phyloP scores from a whole-genome alignment of 2,797 vertebrate genomes.

The Nannoperca obscura region DNA sequence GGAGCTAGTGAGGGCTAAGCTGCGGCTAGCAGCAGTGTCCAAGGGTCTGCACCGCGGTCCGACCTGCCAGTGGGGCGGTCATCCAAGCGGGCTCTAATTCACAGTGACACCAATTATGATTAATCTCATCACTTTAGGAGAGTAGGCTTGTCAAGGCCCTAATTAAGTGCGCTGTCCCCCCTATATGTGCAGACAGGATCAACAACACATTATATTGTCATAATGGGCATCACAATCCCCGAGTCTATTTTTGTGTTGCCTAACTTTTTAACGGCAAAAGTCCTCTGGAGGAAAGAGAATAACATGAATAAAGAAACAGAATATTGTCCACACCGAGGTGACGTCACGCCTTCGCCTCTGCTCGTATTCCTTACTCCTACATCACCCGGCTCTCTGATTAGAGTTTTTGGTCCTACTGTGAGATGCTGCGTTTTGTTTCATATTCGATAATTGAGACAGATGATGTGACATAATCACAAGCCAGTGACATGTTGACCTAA shows the following conservation, averaged over 20 bases:
- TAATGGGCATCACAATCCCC: conserved; percentile 94
- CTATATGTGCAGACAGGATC: conserved; percentile 94
- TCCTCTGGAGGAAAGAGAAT: conserved; percentile 70
- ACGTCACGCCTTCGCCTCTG: conserved; percentile 57
- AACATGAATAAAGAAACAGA: conserved; percentile 67
- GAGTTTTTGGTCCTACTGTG: conserved; percentile 47
- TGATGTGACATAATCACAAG: conserved; percentile 82
- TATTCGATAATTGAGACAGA: conserved; percentile 84
- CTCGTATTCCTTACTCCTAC: conserved; percentile 31
- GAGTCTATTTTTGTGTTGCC: conserved; percentile 87
- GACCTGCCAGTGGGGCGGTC: conserved; percentile 93
- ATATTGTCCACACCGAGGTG: conserved; percentile 47
- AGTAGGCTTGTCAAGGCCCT: conserved; percentile 98
- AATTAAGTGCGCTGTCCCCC: conserved; percentile 98
- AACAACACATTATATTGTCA: conserved; percentile 94
- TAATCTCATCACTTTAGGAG: conserved; percentile 99
- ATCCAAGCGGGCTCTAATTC: conserved; percentile 95
- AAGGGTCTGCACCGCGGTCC: conserved; percentile 94
- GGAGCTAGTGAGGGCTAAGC: conserved; percentile 70
- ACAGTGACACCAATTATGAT: conserved; percentile 99
- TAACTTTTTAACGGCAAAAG: conserved; percentile 84
- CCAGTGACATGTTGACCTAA: conserved; percentile 85
- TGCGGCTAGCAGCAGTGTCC: conserved; percentile 89
- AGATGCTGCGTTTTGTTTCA: conserved; percentile 71
- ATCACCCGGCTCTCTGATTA: conserved; percentile 62